Evolutionary conservation across 2,888 invertebrate species (phyloP), one percentile per base, ranked within the genome.

Genomic region (Apotomis capreana): DNA sequence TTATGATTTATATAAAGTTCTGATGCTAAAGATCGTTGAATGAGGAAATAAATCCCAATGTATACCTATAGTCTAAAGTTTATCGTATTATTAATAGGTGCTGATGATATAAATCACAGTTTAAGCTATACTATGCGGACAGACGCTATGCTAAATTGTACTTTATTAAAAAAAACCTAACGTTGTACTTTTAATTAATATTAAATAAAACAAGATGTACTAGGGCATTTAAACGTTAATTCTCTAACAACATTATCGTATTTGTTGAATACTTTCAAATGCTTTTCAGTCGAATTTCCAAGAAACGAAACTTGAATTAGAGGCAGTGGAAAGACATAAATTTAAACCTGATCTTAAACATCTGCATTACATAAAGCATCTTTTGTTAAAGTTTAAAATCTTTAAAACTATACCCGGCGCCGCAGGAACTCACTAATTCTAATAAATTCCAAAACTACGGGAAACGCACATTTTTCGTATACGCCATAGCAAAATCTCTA

Each of bases 381-480:
- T 74, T 81, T 81, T 81, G 79, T 82, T 78, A 79, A 77, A 78
- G 44, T 76, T 79, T 76, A 78, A 82, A 83, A 81, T 81, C 79
- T 79, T 80, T 83, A 85, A 87, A 83, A 85, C 83, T 83, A 79
- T 79, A 77, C 76, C 62, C 75, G 67, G 69, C 80, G 67, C 80
- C 79, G 79, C 82, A 79, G 81, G 81, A 78, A 77, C 77, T 80
- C 81, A 80, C 81, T 79, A 81, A 84, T 83, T 86, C 85, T 83
- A 87, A 91, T 91, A 92, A 91, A 92, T 92, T 89, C 87, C 84
- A 75, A 84, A 88, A 85, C 85, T 87, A 89, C 85, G 81, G 89
- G 88, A 91, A 91, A 89, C 89, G 85, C 86, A 88, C 88, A 89
- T 89, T 90, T 72, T 90, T 87, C 85, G 83, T 86, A 82, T 83